These are phyloP conservation scores for Ctenomys sociabilis DNA, from an alignment of 2,113 vertebrate species.

Conservation along the genomic window DNA sequence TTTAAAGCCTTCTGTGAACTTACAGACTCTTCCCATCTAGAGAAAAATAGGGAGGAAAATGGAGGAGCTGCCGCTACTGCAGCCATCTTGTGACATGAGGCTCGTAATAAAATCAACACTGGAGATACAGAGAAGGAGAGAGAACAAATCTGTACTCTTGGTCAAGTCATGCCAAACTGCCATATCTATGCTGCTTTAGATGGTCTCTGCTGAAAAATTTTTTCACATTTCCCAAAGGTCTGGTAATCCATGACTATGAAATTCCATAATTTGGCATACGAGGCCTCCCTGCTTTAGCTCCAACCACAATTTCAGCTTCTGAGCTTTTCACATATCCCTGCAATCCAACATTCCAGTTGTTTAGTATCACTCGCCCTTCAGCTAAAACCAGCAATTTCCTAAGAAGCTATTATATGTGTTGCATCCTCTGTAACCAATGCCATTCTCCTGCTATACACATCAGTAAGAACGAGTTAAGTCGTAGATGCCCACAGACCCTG, in stretches of 20 bases:
- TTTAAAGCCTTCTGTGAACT: background rate
- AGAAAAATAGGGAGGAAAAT: background rate
- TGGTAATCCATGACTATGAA: background rate
- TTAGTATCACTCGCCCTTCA: background rate
- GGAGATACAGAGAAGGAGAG: background rate
- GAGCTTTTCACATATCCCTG: background rate
- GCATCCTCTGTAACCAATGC: no score
- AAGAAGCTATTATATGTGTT: background rate
- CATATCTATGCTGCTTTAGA: background rate
- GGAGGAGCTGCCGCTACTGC: background rate
- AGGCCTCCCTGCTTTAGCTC: background rate
- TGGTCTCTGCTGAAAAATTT: background rate
- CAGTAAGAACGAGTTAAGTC: background rate
- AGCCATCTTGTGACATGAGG: slow-evolving; percentile 6
- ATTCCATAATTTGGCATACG: background rate
- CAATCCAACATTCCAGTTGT: no score
- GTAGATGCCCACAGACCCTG: background rate
- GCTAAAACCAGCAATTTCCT: background rate
- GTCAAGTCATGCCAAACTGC: background rate
- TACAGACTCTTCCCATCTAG: background rate
- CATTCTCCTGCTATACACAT: background rate
- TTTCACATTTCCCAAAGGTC: background rate
- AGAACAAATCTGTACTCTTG: background rate
- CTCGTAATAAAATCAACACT: background rate
- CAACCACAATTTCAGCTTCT: background rate